These are phyloP conservation scores for Ypsolopha sequella DNA, from an alignment of 2,888 invertebrate genomes.

Conservation along the genomic window DNA sequence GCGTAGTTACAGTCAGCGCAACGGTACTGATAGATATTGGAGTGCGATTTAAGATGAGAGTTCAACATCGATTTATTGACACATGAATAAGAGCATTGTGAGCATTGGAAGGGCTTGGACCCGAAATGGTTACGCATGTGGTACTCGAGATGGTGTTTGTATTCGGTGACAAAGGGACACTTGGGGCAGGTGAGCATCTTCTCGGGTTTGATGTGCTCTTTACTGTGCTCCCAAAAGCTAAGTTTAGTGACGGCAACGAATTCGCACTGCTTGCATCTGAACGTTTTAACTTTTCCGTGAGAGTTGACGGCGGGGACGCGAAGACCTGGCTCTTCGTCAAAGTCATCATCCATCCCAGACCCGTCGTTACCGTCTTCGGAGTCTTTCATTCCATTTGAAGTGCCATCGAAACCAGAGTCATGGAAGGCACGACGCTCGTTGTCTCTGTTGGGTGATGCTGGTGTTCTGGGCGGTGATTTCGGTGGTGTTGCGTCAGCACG, in stretches of 20 bases:
- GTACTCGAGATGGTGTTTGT: conserved; percentile 98
- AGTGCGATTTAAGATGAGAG: conserved; percentile 97
- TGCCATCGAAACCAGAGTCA: conserved; percentile 63
- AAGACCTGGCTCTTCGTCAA: conserved; percentile 70
- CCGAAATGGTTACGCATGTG: conserved; percentile 96
- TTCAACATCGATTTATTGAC: conserved; percentile 99
- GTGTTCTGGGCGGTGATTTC: conserved; percentile 51
- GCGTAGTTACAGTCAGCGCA: conserved; percentile 96
- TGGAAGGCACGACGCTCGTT: conserved; percentile 43
- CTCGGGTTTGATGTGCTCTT: conserved; percentile 92
- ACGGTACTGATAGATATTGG: conserved; percentile 90
- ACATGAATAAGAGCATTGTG: conserved; percentile 89
- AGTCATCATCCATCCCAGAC: conserved; percentile 61
- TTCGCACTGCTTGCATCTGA: conserved; percentile 94
- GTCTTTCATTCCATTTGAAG: conserved; percentile 33
- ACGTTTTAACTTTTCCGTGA: conserved; percentile 88
- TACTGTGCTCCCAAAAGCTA: conserved; percentile 94
- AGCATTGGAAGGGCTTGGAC: conserved; percentile 95
- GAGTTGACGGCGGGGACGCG: conserved; percentile 77
- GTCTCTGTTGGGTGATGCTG: conserved; percentile 41
- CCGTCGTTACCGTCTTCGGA: conserved; percentile 58
- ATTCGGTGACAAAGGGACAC: conserved; percentile 98
- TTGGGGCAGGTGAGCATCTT: conserved; percentile 91
- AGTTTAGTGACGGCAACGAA: conserved; percentile 88
- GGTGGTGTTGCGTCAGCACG: conserved; percentile 54